Evolutionary conservation across 2,797 vertebrate species (phyloP).

Genomic region (Arvicola amphibius): DNA sequence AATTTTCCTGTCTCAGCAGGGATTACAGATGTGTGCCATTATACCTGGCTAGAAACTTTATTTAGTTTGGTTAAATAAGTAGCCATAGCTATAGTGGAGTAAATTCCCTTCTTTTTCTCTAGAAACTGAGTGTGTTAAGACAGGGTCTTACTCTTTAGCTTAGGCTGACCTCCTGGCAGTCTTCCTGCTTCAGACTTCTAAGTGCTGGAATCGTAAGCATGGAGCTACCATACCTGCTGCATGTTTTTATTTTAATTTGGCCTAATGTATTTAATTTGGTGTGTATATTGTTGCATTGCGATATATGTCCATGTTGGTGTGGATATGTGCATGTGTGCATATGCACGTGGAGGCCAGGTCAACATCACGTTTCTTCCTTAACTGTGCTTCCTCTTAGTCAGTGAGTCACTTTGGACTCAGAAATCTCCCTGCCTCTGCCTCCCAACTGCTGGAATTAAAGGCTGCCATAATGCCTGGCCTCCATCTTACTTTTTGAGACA

Average conservation of each 20-base stretch:
- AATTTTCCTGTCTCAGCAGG: not conserved
- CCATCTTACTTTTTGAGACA: not conserved
- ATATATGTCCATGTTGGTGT: not conserved
- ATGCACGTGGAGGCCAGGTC: not conserved
- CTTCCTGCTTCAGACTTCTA: no score
- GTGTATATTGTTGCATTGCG: not conserved
- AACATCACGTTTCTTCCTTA: no score
- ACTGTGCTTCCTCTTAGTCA: not conserved
- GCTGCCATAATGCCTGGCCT: not conserved
- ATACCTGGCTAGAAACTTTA: not conserved
- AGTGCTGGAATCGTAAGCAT: no score
- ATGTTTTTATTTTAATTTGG: not conserved
- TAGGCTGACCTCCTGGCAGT: not conserved
- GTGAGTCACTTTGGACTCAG: not conserved
- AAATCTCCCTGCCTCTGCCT: not conserved
- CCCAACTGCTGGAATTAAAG: not conserved
- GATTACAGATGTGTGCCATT: not conserved
- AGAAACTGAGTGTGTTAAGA: conserved; percentile 41
- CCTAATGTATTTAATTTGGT: not conserved
- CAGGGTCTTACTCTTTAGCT: not conserved
- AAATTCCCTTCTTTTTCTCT: conserved; percentile 28
- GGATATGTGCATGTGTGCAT: not conserved
- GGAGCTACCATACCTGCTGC: not conserved
- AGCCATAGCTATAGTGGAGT: not conserved
- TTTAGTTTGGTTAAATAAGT: conserved; percentile 55